Evolutionary conservation across 1,140 invertebrate genomes (phyloP), one percentile per base, ranked within the genome.

Genomic region (Theocolax elegans): DNA sequence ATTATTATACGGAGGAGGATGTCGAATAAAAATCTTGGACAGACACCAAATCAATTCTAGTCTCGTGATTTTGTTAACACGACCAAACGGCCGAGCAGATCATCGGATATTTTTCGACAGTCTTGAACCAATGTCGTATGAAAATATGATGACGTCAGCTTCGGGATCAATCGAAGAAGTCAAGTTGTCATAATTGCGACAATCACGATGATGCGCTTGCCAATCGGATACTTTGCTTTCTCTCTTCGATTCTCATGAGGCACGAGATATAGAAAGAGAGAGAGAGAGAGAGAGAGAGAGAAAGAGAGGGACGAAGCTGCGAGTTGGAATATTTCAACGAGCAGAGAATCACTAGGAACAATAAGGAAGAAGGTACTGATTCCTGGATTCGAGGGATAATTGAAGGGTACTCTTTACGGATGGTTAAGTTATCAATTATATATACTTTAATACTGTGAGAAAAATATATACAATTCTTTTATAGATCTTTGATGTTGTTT

Each of bases 111-210:
- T 27, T 19, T 31, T 35, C 27, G 29, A 25, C 12, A 25, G 17
- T 27, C 27, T 8, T 49, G 46, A 58, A 6, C 29, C n/a, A 9
- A 13, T n/a, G n/a, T n/a, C n/a, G n/a, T n/a, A n/a, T n/a, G n/a
- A n/a, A n/a, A n/a, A n/a, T n/a, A 10, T 17, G 23, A 72, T 84
- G 82, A 84, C 77, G 80, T 84, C 82, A 85, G 62, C n/a, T n/a
- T n/a, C n/a, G 78, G 77, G 83, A 83, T 85, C 80, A 85, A 85
- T 84, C 79, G 75, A 73, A 75, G 74, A 64, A 84, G 83, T 84
- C 82, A 85, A 84, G 81, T 84, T 75, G 77, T 78, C 75, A 82
- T 84, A 83, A 85, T 85, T 85, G 82, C 75, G 75, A 79, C 79
- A 83, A 83, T 84, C 81, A 80, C 76, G 76, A 66, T 67, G 74